Conservation (phyloP, 2,113 vertebrate genomes). For the Meles meles region DNA sequence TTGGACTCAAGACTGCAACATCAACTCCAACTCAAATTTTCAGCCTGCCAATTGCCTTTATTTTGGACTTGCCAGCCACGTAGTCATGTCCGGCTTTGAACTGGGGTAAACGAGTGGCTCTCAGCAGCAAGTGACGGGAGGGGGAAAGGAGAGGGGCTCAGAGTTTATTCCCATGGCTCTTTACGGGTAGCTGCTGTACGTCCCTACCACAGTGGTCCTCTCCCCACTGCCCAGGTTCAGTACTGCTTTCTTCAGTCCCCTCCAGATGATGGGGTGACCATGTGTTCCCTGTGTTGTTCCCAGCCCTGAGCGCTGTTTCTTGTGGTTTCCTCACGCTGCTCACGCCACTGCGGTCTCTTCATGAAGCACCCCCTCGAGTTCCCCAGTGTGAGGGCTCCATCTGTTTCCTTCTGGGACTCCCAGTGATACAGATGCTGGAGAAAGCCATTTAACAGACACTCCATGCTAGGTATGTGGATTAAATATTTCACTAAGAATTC, state of each 20-base stretch:
- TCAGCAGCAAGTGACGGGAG: neutral
- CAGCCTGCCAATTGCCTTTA: neutral
- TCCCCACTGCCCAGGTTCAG: neutral
- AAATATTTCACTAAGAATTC: neutral
- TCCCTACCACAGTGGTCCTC: neutral
- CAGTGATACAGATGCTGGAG: neutral
- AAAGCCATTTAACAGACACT: neutral
- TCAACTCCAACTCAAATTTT: neutral
- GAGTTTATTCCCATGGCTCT: neutral
- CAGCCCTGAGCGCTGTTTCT: neutral
- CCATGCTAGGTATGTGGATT: neutral
- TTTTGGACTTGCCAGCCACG: neutral
- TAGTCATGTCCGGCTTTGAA: neutral
- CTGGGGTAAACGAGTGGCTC: no score
- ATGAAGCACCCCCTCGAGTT: neutral
- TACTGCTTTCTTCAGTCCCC: neutral
- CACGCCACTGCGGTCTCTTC: neutral
- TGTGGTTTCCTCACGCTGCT: neutral
- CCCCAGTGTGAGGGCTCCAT: neutral
- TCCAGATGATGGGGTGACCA: neutral
- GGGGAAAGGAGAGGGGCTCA: neutral
- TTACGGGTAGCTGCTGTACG: neutral
- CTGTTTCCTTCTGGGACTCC: constrained; percentile 1
- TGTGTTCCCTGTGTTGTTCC: neutral
- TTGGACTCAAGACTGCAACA: neutral